Evolutionary conservation across 2,113 vertebrate genomes (phyloP), one percentile per base, ranked within the genome.

Genomic region (Eudyptes chrysolophus): DNA sequence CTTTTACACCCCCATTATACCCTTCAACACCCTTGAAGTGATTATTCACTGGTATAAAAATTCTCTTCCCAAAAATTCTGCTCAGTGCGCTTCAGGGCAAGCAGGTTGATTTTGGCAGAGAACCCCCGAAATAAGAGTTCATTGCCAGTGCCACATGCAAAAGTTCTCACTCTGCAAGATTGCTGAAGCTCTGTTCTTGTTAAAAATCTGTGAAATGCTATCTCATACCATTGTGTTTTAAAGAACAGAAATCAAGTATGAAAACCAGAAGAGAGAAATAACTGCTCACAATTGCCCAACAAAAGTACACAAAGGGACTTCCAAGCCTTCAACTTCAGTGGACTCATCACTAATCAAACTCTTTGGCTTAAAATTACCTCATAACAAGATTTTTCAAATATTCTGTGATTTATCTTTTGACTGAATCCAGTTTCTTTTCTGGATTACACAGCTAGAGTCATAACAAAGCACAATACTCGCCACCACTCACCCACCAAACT

Each of bases 21-120:
- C 38, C 44, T 92, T 80, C 72, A 83, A 77, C 32, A 72, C 9
- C 4, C 49, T 44, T 69, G 22, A 76, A 52, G 17, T 38, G 20
- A 80, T 87, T 92, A 40, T 90, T 76, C 85, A 71, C 27, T 77
- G 16, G 21, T 57, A 69, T 12, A 61, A 64, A 77, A 78, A 68
- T 36, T 68, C 19, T 70, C 1, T 2, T 87, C 38, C 36, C 10
- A 6, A 36, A 75, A 90, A 52, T 72, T 83, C 34, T 88, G 18
- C 20, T 64, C 8, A 21, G 3, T 32, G 38, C 5, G 1, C 6
- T 74, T 77, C 0, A 0, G 52, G 62, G 38, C 78, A 95, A 88
- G n/a, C 62, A 90, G 40, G 44, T 57, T 83, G 57, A 54, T 87
- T 76, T 92, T 84, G 77, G 61, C 61, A 95, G 58, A 90, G 14